Evolutionary conservation across 1,140 invertebrate genomes (phyloP).

Genomic region (Tetramorium alpestre): DNA sequence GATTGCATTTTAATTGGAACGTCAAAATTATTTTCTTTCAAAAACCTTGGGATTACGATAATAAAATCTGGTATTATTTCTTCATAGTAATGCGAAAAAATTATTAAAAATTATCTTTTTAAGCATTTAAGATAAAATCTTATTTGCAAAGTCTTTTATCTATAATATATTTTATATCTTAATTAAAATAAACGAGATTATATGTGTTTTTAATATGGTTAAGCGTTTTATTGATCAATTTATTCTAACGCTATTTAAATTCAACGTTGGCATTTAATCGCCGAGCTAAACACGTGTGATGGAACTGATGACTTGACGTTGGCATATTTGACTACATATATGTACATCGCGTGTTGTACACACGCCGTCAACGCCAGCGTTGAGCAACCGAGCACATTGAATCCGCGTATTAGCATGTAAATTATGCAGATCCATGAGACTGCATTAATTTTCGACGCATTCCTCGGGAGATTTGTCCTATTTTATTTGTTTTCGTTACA

Average conservation of each 20-base stretch:
- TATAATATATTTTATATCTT: not conserved
- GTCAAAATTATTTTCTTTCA: not conserved
- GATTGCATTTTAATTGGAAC: constrained; percentile 9
- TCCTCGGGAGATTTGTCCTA: constrained; percentile 64
- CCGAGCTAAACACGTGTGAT: constrained; percentile 21
- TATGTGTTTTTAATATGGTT: not conserved
- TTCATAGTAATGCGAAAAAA: not conserved
- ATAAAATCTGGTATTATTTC: not conserved
- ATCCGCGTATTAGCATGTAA: constrained; percentile 73
- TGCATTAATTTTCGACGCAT: constrained; percentile 73
- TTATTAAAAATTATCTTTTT: not conserved
- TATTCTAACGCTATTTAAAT: not conserved
- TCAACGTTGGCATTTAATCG: constrained; percentile 25
- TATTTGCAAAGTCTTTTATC: not conserved
- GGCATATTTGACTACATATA: constrained; percentile 28
- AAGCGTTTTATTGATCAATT: constrained; percentile 26
- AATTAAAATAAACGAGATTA: not conserved
- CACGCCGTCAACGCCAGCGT: constrained; percentile 34
- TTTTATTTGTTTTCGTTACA: constrained; percentile 69
- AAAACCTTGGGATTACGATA: constrained; percentile 9
- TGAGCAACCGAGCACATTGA: constrained; percentile 62
- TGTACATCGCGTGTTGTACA: constrained; percentile 8
- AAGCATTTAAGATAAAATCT: not conserved
- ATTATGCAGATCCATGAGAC: constrained; percentile 73
- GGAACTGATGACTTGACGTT: constrained; percentile 41